Evolutionary conservation across 2,888 invertebrate species (phyloP).

Genomic region (Epistrophe grossulariae): DNA sequence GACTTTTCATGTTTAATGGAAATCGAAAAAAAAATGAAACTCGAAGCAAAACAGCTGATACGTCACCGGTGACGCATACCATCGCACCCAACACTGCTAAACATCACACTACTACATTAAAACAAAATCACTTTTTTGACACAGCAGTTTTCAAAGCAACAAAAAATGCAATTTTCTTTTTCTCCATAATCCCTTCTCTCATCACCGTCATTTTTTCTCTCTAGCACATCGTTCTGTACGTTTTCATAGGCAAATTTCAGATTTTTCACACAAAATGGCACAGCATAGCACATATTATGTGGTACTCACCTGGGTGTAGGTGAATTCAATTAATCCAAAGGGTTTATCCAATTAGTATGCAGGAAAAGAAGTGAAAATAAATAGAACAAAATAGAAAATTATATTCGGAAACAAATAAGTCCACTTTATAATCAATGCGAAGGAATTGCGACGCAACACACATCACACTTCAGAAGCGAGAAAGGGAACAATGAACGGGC

Average conservation of each 20-base stretch:
- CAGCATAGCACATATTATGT: constrained; percentile 19
- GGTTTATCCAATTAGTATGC: constrained; percentile 55
- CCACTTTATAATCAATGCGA: constrained; percentile 74
- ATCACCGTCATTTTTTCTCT: constrained; percentile 45
- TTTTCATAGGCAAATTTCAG: constrained; percentile 61
- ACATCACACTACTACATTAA: constrained; percentile 45
- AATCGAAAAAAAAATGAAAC: constrained; percentile 57
- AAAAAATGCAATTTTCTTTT: constrained; percentile 68
- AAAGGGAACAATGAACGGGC: constrained; percentile 72
- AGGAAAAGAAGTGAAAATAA: constrained; percentile 60
- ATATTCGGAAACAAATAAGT: constrained; percentile 73
- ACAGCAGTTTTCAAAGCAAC: constrained; percentile 56
- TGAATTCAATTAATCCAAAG: constrained; percentile 55
- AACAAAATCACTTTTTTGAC: constrained; percentile 64
- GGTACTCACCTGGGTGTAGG: constrained; percentile 63
- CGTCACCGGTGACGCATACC: constrained; percentile 78
- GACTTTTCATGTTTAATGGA: constrained; percentile 14
- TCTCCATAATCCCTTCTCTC: constrained; percentile 59
- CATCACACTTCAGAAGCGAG: constrained; percentile 73
- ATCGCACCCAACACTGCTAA: constrained; percentile 69
- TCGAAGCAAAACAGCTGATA: constrained; percentile 76
- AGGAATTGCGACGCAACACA: constrained; percentile 75
- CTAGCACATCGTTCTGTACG: constrained; percentile 14
- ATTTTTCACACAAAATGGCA: constrained; percentile 60
- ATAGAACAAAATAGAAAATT: constrained; percentile 65